phyloP scores from a whole-genome alignment of 2,113 vertebrate genomes.

The western clawed frog (Xenopus tropicalis) region UCB_Xtro_10.0 CM004448.2:86480001-86480500 shows the following conservation, averaged over 20 bases:
- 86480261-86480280: not conserved
- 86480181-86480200: too few species aligned
- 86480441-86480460: not conserved
- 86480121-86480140: too few species aligned
- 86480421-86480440: not conserved
- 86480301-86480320: not conserved
- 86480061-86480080: too few species aligned
- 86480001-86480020: too few species aligned
- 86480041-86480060: too few species aligned
- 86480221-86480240: too few species aligned
- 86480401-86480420: constrained; percentile 5
- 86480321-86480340: not conserved
- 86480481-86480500: not conserved
- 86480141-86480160: too few species aligned
- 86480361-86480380: constrained; percentile 1
- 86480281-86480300: not conserved
- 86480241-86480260: not conserved
- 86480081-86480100: too few species aligned
- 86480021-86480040: too few species aligned
- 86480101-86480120: too few species aligned
- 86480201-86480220: too few species aligned
- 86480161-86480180: too few species aligned
- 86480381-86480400: not conserved
- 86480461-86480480: not conserved
- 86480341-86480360: not conserved